Evolutionary conservation across 2,888 invertebrate species (phyloP).

Genomic region (Drosophila gaucha): DNA sequence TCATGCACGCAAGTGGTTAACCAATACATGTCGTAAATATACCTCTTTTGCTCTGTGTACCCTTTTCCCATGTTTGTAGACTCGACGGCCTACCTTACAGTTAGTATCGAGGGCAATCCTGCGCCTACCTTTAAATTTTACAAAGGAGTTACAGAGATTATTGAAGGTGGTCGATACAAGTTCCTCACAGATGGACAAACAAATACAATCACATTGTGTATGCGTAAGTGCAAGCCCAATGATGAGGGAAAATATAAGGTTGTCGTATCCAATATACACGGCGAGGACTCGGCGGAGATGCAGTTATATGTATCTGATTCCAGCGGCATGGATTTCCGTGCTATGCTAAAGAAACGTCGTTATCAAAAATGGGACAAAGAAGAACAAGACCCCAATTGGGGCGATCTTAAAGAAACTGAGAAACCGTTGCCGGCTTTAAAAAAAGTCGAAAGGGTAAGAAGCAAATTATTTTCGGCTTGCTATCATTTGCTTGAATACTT

Average conservation of each 20-base stretch:
- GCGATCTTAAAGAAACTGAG: constrained; percentile 95
- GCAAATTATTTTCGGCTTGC: constrained; percentile 16
- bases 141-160: constrained; percentile 96
- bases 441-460: constrained; percentile 96
- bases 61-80: constrained; percentile 86
- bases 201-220: constrained; percentile 96
- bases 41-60: constrained; percentile 12
- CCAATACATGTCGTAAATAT: neutral
- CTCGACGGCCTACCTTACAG: constrained; percentile 95
- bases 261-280: constrained; percentile 96
- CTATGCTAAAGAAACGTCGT: constrained; percentile 98
- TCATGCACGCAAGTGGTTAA: constrained; percentile 6
- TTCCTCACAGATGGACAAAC: constrained; percentile 97
- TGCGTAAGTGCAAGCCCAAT: constrained; percentile 97
- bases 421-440: constrained; percentile 94
- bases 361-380: constrained; percentile 97
- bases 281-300: constrained; percentile 98
- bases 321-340: constrained; percentile 99
- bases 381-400: constrained; percentile 96
- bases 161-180: constrained; percentile 98
- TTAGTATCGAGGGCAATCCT: constrained; percentile 97
- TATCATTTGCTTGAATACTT: constrained; percentile 13
- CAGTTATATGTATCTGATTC: constrained; percentile 98
- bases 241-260: constrained; percentile 99
- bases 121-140: constrained; percentile 98